Evolutionary conservation across 2,113 vertebrate genomes (phyloP).

Genomic region (Typhlomys cinereus): DNA sequence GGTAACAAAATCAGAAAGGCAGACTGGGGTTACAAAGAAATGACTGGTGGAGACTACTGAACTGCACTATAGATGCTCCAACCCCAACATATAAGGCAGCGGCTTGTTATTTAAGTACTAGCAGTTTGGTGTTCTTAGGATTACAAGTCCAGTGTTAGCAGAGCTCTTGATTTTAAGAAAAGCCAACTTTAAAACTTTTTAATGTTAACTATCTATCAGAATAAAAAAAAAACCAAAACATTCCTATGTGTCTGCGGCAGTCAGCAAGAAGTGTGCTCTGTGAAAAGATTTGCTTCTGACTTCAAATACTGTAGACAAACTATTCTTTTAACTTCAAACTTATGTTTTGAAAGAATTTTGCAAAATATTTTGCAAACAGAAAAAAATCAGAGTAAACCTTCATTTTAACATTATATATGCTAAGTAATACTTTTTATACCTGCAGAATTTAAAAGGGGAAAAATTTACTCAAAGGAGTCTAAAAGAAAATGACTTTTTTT

Average conservation of each 20-base stretch:
- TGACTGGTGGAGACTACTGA: neutral
- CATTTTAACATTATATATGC: neutral
- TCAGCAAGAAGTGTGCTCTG: neutral
- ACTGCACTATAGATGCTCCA: neutral
- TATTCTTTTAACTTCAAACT: conserved; percentile 28
- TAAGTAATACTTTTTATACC: conserved; percentile 13
- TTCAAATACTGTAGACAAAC: neutral
- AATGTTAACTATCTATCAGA: conserved; percentile 1
- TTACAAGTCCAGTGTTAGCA: neutral
- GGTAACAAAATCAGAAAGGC: conserved; percentile 36
- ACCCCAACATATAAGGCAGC: neutral
- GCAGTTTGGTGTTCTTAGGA: neutral
- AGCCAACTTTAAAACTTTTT: neutral
- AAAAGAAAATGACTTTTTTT: conserved; percentile 35
- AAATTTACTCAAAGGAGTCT: neutral
- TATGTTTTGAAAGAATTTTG: conserved; percentile 17
- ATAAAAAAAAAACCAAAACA: neutral
- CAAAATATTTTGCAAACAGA: conserved; percentile 32
- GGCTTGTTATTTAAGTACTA: neutral
- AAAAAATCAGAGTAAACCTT: conserved; percentile 23
- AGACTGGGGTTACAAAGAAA: neutral
- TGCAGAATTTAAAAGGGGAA: conserved; percentile 28
- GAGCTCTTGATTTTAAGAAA: conserved; percentile 13
- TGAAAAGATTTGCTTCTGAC: neutral
- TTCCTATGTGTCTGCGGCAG: neutral